Percentiles rank a stretch among this genome's conserved stretches.
Conservation (phyloP, 2,888 invertebrate genomes). For the Drosophila meridionalis region DNA sequence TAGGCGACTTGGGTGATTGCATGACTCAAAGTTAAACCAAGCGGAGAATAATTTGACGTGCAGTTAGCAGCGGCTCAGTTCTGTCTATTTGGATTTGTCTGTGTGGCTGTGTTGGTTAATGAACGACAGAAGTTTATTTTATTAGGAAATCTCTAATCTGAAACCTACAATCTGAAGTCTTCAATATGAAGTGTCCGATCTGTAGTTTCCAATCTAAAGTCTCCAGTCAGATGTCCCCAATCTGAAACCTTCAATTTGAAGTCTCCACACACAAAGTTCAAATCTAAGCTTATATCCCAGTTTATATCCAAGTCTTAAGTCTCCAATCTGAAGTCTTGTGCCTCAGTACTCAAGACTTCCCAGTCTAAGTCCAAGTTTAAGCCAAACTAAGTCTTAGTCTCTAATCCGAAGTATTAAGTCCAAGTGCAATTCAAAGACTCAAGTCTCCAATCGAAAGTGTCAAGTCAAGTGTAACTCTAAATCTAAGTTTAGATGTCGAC, state of each 20-base stretch:
- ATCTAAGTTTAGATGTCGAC: not conserved
- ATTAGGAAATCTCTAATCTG: too few relatives aligned
- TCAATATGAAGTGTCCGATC: not conserved
- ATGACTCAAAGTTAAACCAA: not conserved
- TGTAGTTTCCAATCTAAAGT: not conserved
- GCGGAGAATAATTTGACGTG: conserved; percentile 7
- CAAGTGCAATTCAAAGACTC: not conserved
- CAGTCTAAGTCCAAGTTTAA: not conserved
- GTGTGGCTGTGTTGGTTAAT: not conserved
- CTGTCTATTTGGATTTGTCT: not conserved
- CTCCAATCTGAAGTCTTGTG: too few relatives aligned
- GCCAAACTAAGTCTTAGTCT: not conserved
- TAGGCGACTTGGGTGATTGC: not conserved
- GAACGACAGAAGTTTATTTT: not conserved
- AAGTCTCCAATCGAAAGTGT: not conserved
- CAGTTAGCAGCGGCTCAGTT: not conserved
- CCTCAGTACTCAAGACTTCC: too few relatives aligned
- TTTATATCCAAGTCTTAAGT: too few relatives aligned
- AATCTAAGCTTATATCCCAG: too few relatives aligned
- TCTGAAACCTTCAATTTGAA: not conserved
- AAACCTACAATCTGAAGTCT: not conserved
- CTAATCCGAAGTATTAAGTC: not conserved
- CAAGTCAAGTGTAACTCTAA: not conserved
- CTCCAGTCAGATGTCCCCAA: not conserved
- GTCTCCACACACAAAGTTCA: too few relatives aligned